Evolutionary conservation across 2,113 vertebrate species (phyloP), one percentile per base, ranked within the genome.

Genomic region (Bambusicola thoracicus): DNA sequence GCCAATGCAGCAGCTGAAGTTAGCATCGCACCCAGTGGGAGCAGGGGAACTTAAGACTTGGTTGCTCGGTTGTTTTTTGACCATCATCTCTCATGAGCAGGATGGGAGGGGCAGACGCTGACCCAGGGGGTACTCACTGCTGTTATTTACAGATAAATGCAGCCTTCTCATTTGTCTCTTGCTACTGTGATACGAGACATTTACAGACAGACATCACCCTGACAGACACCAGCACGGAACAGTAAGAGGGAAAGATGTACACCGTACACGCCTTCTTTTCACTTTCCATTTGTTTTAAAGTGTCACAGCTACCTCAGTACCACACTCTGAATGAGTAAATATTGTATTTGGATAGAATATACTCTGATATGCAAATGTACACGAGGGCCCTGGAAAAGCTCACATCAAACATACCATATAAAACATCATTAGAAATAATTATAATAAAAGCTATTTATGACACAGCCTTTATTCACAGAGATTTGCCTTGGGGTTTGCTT

Each of bases 381-480:
- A 95, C 6, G 13, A 93, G 96, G 90, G 10, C 93, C 89, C 95
- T 93, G 93, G 85, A 58, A 92, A 97, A 94, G 91, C 92, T 89
- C 73, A 94, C 86, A 87, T 66, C 92, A 93, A 94, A 84, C 87
- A 84, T 88, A 93, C 68, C 9, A 81, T 46, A 95, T 46, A 61
- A 92, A 95, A 94, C 48, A 74, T 76, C 90, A 82, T 82, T 56
- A 86, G 92, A 94, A 94, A 92, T 48, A 87, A 86, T 85, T 34
- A 46, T 80, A 92, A 94, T 83, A 51, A 92, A 87, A 89, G 83
- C 94, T 94, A 83, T 86, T 94, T 86, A 44, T 78, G 81, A 92
- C 92, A 89, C 27, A 0, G 90, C 49, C 62, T 96, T 93, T 94
- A 95, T 95, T 89, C 82, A 96, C 81, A 94, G 73, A 89, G 56